Evolutionary conservation across 1,140 invertebrate species (phyloP).

Genomic region (Carposina sasakii): DNA sequence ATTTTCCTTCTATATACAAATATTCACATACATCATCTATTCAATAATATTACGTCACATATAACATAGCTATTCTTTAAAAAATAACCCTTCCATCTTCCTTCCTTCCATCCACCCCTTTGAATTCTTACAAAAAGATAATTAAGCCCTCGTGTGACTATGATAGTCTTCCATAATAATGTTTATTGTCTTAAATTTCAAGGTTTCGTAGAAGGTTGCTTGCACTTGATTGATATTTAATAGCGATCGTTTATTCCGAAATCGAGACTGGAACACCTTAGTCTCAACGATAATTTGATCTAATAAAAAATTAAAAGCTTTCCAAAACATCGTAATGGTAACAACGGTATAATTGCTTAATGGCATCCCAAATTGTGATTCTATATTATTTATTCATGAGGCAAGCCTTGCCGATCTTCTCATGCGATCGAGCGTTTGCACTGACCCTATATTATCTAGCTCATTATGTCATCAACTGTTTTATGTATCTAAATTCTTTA

Average conservation of each 20-base stretch:
- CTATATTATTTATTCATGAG: conserved; percentile 68
- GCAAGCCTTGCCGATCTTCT: conserved; percentile 30
- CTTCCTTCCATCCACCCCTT: too few species aligned
- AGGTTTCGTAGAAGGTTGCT: conserved; percentile 20
- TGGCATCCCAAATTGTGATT: conserved; percentile 61
- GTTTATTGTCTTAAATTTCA: conserved; percentile 9
- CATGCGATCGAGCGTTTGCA: conserved; percentile 47
- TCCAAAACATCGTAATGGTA: conserved; percentile 65
- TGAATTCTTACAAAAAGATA: too few species aligned
- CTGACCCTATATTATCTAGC: conserved; percentile 53
- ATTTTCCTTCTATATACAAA: too few species aligned
- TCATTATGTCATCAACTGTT: conserved; percentile 68
- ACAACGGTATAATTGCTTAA: conserved; percentile 68
- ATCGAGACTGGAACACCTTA: conserved; percentile 44
- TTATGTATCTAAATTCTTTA: conserved; percentile 63
- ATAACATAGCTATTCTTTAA: too few species aligned
- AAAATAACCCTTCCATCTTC: too few species aligned
- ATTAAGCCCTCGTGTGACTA: too few species aligned
- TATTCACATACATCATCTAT: too few species aligned
- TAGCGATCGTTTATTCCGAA: conserved; percentile 40
- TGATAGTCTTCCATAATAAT: too few species aligned
- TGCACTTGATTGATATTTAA: conserved; percentile 64
- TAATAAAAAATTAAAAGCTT: conserved; percentile 72
- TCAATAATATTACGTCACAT: too few species aligned
- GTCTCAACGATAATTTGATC: conserved; percentile 52